Base-by-base conservation (phyloP, 2,797 vertebrate genomes). In the Hoplostethus atlanticus region DNA sequence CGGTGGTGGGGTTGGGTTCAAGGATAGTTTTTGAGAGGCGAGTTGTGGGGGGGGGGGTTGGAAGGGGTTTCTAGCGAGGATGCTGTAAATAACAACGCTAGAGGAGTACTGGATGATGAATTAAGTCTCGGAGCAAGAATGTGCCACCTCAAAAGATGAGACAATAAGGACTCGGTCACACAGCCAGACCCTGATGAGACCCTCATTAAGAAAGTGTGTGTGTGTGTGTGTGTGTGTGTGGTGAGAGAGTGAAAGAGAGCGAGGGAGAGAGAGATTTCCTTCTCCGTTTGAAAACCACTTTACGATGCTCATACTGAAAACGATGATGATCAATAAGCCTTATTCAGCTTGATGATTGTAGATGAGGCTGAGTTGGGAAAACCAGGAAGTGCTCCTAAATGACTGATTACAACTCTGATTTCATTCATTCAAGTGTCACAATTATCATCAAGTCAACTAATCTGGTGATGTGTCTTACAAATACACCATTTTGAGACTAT, bases 71-170 rank as follows among this genome's bases (percentile, higher is more conserved):
- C 44, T 15, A 9, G 46, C 28, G 28, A 63, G 30, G 46, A 42
- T 25, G 28, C 68, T 79, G 64, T 84, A 84, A 87, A 84, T 78
- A 80, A 76, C 76, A 68, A 52, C 16, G 12, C 40, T 51, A 51
- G 61, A 70, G 48, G 68, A 73, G 69, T 40, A 78, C 55, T n/a
- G 68, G 69, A 72, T 80, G 78, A 81, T 81, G 82, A 89, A 86
- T 90, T 68, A 86, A 81, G 54, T 63, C 48, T 53, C 16, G 2
- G 64, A 57, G 74, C 77, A 82, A 84, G 84, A 87, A 75, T 83
- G 74, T 78, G 74, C 34, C 68, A 81, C 80, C 80, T 85, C 58
- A 9, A 80, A 81, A 86, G 71, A 88, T 64, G 77, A 84, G 77
- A 84, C 80, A 84, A 85, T 88, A 83, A 83, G 56, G 83, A 85